phyloP scores from a whole-genome alignment of 2,888 invertebrate species.

The Laothoe populi region DNA sequence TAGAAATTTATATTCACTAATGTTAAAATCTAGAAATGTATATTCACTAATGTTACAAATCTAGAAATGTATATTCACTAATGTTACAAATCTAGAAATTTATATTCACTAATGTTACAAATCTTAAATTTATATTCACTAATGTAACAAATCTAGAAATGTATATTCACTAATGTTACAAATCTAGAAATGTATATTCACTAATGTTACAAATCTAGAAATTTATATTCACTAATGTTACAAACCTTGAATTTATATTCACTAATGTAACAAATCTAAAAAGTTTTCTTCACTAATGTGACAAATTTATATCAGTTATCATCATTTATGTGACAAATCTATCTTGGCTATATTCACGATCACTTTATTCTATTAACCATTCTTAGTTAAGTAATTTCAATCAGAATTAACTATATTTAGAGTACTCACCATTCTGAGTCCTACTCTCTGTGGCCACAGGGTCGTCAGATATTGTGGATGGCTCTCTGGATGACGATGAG shows the following conservation, averaged over 20 bases:
- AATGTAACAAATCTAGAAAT: no score
- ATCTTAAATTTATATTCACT: no score
- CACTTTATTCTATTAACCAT: not conserved
- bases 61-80: not conserved
- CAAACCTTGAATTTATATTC: no score
- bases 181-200: not conserved
- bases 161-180: not conserved
- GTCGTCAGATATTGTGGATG: constrained; percentile 72
- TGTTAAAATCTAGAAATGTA: no score
- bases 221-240: no score
- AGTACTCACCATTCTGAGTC: constrained; percentile 61
- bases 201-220: no score
- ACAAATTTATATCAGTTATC: not conserved
- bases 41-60: not conserved
- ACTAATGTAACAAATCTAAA: no score
- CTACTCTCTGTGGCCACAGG: constrained; percentile 57
- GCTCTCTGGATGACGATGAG: constrained; percentile 65
- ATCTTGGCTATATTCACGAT: not conserved
- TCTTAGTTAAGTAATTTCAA: no score
- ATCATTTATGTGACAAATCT: not conserved
- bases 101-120: not conserved
- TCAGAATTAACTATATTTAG: not conserved
- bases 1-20: no score
- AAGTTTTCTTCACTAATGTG: not conserved
- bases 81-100: not conserved